These are phyloP conservation scores for Crematogaster levior DNA, from an alignment of 2,888 invertebrate genomes.

Conservation along the genomic window DNA sequence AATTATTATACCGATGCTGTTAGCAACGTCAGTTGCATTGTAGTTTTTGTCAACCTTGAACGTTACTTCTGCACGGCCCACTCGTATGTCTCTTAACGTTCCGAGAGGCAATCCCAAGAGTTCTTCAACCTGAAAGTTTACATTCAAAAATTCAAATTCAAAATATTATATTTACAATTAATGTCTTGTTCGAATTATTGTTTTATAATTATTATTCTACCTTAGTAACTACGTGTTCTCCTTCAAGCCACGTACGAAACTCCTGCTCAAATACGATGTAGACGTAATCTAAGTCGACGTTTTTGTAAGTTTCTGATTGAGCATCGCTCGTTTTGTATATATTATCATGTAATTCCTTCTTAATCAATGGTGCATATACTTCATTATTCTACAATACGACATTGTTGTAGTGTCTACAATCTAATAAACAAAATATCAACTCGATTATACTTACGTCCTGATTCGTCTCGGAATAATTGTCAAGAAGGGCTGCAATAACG, in stretches of 20 bases:
- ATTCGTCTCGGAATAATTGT: constrained; percentile 36
- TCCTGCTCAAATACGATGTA: constrained; percentile 91
- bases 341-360: constrained; percentile 74
- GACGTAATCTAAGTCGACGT: constrained; percentile 92
- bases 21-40: constrained; percentile 90
- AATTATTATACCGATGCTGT: constrained; percentile 87
- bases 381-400: constrained; percentile 60
- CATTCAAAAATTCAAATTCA: not conserved
- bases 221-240: constrained; percentile 89
- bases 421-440: not conserved
- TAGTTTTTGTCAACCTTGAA: constrained; percentile 90
- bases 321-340: constrained; percentile 38
- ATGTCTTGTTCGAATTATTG: not conserved
- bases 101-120: constrained; percentile 89
- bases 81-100: constrained; percentile 89
- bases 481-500: not conserved
- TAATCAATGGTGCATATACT: constrained; percentile 70
- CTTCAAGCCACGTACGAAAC: constrained; percentile 90
- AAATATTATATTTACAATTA: not conserved
- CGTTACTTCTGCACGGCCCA: constrained; percentile 91
- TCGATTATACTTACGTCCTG: constrained; percentile 34
- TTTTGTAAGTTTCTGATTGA: constrained; percentile 70
- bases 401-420: not conserved
- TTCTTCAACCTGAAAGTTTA: constrained; percentile 62
- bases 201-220: constrained; percentile 39